A percentile compares a stretch with the other conserved stretches of the same genome.
Evolutionary conservation across 2,888 invertebrate genomes (phyloP).

Genomic region (Tipula lateralis): DNA sequence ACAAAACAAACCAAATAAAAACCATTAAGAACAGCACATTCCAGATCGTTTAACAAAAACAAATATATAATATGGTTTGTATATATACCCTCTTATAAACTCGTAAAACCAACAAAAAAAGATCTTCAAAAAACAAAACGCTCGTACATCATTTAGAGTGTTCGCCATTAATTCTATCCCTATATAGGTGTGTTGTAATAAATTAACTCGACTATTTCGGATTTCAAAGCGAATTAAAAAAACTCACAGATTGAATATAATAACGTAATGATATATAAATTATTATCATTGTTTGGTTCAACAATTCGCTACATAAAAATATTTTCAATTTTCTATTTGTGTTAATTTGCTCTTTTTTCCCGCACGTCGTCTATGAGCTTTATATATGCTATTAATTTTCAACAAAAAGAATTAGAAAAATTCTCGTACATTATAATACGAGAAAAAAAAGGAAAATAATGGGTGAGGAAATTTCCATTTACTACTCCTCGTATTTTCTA

Average conservation of each 20-base stretch:
- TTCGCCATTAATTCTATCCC: background rate
- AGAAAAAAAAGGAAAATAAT: background rate
- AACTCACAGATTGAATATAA: background rate
- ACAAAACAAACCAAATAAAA: background rate
- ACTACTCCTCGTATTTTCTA: background rate
- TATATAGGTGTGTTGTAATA: background rate
- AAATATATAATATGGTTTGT: background rate
- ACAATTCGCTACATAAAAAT: background rate
- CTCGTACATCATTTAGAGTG: background rate
- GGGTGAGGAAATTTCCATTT: background rate
- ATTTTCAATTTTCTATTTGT: background rate
- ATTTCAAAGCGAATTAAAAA: background rate
- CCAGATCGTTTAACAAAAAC: background rate
- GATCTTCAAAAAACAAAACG: background rate
- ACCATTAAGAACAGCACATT: constrained; percentile 1
- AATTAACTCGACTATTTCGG: background rate
- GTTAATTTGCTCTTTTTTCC: background rate
- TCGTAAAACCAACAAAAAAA: background rate
- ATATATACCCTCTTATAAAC: background rate
- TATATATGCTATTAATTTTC: background rate
- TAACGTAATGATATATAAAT: background rate
- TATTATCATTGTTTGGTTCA: background rate
- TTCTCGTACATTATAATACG: background rate
- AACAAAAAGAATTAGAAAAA: background rate
- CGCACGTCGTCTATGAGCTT: background rate